Evolutionary conservation across 2,113 vertebrate genomes (phyloP).

Genomic region (pig (Sus scrofa)): DNA sequence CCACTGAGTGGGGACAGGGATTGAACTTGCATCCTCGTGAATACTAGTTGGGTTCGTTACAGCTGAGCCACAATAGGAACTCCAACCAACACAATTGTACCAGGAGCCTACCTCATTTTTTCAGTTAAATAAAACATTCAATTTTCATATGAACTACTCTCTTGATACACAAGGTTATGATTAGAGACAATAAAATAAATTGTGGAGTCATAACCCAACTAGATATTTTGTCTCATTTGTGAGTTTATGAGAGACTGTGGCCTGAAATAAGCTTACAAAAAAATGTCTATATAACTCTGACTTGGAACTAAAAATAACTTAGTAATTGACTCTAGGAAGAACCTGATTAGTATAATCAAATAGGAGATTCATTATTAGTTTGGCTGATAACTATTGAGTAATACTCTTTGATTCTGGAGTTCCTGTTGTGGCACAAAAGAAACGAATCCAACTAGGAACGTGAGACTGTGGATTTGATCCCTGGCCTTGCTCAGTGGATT

Average conservation of each 20-base stretch:
- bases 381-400: not conserved
- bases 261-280: not conserved
- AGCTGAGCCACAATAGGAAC: too few relatives aligned
- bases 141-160: not conserved
- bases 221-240: not conserved
- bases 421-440: too few relatives aligned
- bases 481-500: too few relatives aligned
- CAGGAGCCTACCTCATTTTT: not conserved
- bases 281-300: not conserved
- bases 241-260: not conserved
- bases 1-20: too few relatives aligned
- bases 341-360: not conserved
- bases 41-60: too few relatives aligned
- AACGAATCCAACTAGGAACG: too few relatives aligned
- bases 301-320: not conserved
- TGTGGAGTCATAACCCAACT: not conserved
- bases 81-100: not conserved
- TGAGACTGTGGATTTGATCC: too few relatives aligned
- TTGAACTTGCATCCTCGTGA: too few relatives aligned
- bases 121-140: not conserved
- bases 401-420: not conserved
- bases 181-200: not conserved
- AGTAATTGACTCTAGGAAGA: not conserved
- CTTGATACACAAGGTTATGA: not conserved
- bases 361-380: not conserved